Conservation (phyloP, 2,797 vertebrate genomes). For the Pangasius djambal region DNA sequence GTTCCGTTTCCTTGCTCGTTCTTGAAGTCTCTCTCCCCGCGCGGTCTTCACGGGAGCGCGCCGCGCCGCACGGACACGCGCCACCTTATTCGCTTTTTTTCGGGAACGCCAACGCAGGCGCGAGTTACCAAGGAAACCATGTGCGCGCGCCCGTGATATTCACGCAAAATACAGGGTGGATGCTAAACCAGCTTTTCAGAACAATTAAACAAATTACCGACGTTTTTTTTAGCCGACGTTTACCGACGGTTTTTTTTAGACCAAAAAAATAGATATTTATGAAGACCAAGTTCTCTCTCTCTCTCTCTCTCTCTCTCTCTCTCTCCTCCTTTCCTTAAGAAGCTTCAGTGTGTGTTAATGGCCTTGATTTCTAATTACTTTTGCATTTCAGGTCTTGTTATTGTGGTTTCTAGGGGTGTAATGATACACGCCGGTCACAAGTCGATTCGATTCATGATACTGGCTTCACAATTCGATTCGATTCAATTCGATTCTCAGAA, state of each 20-base stretch:
- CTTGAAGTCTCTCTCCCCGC: conserved; percentile 59
- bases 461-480: not conserved
- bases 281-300: not conserved
- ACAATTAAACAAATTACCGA: not conserved
- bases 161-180: conserved; percentile 60
- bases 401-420: not conserved
- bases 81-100: conserved; percentile 22
- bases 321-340: not conserved
- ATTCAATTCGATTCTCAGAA: not conserved
- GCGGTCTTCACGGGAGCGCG: conserved; percentile 73
- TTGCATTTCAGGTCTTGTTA: not conserved
- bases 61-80: conserved; percentile 75
- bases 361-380: conserved; percentile 2
- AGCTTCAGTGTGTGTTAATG: conserved; percentile 5
- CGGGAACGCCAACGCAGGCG: conserved; percentile 73
- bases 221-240: not conserved
- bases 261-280: not conserved
- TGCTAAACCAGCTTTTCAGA: not conserved
- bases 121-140: conserved; percentile 83
- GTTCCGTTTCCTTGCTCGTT: conserved; percentile 58
- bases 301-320: not conserved
- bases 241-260: not conserved
- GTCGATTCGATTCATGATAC: not conserved
- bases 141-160: conserved; percentile 68
- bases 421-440: not conserved